A percentile compares a stretch with the other conserved stretches of the same genome.
Evolutionary conservation across 1,140 invertebrate species (phyloP).

Genomic region (Archivesica marissinica): DNA sequence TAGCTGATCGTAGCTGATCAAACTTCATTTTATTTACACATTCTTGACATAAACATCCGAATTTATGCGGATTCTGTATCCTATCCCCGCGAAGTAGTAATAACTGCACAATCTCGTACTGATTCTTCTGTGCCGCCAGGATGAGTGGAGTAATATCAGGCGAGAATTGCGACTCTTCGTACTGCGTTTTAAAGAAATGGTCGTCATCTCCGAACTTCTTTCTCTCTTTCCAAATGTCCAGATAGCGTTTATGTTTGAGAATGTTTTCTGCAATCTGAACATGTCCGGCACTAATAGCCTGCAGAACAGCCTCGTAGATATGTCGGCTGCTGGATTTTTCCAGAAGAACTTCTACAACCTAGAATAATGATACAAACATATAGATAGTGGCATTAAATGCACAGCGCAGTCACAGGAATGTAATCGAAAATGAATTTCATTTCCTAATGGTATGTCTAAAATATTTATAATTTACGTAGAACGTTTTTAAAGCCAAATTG

Average conservation of each 20-base stretch:
- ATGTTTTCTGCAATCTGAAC: constrained; percentile 82
- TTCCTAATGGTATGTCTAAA: no score
- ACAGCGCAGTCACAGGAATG: no score
- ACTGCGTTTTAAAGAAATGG: constrained; percentile 77
- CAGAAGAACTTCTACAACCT: constrained; percentile 80
- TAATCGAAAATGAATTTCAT: no score
- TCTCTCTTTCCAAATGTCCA: constrained; percentile 78
- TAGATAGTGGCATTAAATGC: no score
- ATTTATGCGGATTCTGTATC: constrained; percentile 86
- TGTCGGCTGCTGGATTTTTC: constrained; percentile 78
- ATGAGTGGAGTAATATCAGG: constrained; percentile 83
- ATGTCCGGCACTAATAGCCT: constrained; percentile 82
- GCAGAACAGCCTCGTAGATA: constrained; percentile 82
- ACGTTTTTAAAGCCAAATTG: no score
- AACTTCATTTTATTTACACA: constrained; percentile 84
- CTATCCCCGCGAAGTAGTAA: constrained; percentile 80
- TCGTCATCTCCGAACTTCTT: constrained; percentile 77
- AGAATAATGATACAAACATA: background rate
- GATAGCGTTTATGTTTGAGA: constrained; percentile 81
- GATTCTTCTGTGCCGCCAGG: constrained; percentile 82
- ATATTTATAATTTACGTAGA: no score
- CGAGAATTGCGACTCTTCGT: constrained; percentile 78
- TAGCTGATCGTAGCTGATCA: constrained; percentile 80
- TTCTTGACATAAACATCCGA: constrained; percentile 86
- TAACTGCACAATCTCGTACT: constrained; percentile 83